Evolutionary conservation across 2,888 invertebrate genomes (phyloP).

Genomic region (Leucoptera coffeella): DNA sequence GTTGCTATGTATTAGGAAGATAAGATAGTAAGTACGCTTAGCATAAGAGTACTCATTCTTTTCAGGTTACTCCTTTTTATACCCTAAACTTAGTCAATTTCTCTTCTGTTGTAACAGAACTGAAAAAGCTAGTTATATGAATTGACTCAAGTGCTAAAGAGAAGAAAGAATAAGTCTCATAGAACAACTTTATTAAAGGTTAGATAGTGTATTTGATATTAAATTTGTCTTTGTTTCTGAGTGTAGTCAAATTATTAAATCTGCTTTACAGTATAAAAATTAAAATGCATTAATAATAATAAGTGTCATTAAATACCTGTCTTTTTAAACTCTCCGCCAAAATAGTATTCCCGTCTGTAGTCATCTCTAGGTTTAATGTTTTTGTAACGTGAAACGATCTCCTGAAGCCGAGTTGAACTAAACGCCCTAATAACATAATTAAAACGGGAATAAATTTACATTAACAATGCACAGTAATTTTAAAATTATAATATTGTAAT

Average conservation of each 20-base stretch:
- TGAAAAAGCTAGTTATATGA: too few species aligned
- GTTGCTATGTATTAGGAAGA: too few species aligned
- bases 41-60: too few species aligned
- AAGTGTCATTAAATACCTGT: slow-evolving; percentile 47
- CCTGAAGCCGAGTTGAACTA: slow-evolving; percentile 18
- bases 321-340: slow-evolving; percentile 76
- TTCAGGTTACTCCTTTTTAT: too few species aligned
- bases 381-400: slow-evolving; percentile 29
- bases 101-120: too few species aligned
- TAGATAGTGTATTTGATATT: background rate
- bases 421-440: slow-evolving; percentile 25
- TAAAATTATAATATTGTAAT: too few species aligned
- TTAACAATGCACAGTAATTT: too few species aligned
- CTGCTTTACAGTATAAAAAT: background rate
- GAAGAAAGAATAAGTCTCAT: background rate
- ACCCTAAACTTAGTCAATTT: too few species aligned
- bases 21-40: too few species aligned
- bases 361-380: slow-evolving; percentile 33
- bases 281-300: background rate
- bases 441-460: background rate
- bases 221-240: background rate
- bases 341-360: slow-evolving; percentile 73
- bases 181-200: background rate
- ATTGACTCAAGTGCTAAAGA: too few species aligned
- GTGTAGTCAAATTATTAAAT: background rate